A percentile compares a stretch with the other conserved stretches of the same genome.
Evolutionary conservation across 53 echinoderm and acorn worm genomes (phyloP).

Genomic region (Glandiceps talaboti): DNA sequence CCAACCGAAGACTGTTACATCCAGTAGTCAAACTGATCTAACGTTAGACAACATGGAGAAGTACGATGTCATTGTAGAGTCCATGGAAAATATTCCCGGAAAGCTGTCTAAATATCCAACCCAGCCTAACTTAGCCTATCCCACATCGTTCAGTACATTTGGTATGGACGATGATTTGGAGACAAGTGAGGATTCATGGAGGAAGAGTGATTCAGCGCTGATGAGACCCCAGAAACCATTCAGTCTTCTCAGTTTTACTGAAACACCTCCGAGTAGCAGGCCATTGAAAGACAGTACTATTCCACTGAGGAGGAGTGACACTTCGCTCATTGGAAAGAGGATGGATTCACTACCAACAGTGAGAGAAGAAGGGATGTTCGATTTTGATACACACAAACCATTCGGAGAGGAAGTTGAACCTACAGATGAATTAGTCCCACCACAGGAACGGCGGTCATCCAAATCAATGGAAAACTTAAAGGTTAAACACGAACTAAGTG

Average conservation of each 20-base stretch:
- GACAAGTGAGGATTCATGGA: not conserved
- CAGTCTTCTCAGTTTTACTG: not conserved
- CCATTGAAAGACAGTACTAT: not conserved
- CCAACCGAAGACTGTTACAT: not conserved
- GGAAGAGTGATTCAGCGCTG: not conserved
- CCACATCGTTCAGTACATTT: not conserved
- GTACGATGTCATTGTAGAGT: not conserved
- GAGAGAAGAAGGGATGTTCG: not conserved
- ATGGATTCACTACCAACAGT: not conserved
- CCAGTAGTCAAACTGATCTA: not conserved
- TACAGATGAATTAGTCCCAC: not conserved
- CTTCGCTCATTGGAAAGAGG: not conserved
- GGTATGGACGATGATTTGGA: not conserved
- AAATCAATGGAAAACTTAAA: not conserved
- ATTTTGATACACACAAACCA: not conserved
- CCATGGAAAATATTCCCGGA: not conserved
- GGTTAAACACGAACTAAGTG: not conserved
- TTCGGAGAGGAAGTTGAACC: not conserved
- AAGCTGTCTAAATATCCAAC: not conserved
- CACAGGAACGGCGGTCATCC: not conserved
- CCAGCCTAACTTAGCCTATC: not conserved
- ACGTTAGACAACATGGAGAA: not conserved
- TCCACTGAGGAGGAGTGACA: not conserved
- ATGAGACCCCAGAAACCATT: not conserved
- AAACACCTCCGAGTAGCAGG: not conserved